phyloP scores from a whole-genome alignment of 2,113 vertebrate species.

The Eonycteris spelaea region DNA sequence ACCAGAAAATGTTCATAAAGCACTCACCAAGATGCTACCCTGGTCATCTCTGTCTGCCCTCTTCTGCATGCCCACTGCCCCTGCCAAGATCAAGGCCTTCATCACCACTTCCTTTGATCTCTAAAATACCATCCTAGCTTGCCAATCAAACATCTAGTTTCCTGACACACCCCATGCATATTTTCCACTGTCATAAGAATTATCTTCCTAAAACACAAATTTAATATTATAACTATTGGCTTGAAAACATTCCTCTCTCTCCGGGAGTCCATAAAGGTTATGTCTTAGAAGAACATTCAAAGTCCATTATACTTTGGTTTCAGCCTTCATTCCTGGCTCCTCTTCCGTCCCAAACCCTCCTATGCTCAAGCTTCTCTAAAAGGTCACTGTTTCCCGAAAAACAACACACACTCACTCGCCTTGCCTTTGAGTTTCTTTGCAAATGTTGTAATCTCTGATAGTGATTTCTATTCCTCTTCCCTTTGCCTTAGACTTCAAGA shows the following conservation, averaged over 20 bases:
- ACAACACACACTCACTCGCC: not conserved
- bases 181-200: constrained; percentile 30
- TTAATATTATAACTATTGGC: not conserved
- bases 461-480: not conserved
- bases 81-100: not conserved
- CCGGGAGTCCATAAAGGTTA: not conserved
- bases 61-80: not conserved
- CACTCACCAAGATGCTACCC: not conserved
- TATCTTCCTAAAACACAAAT: constrained; percentile 17
- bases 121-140: not conserved
- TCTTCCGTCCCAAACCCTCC: not conserved
- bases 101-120: not conserved
- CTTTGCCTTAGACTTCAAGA: not conserved
- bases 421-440: not conserved
- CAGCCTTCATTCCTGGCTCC: not conserved
- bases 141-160: not conserved
- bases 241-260: not conserved
- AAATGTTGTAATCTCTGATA: not conserved
- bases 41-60: not conserved
- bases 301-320: not conserved
- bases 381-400: not conserved
- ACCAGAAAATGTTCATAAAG: not conserved
- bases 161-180: not conserved
- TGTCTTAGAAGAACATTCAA: not conserved
- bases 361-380: not conserved